These are phyloP conservation scores for Actinernus sp. DNA, from an alignment of 92 coral and sea anemone genomes.

Conservation along the genomic window DNA sequence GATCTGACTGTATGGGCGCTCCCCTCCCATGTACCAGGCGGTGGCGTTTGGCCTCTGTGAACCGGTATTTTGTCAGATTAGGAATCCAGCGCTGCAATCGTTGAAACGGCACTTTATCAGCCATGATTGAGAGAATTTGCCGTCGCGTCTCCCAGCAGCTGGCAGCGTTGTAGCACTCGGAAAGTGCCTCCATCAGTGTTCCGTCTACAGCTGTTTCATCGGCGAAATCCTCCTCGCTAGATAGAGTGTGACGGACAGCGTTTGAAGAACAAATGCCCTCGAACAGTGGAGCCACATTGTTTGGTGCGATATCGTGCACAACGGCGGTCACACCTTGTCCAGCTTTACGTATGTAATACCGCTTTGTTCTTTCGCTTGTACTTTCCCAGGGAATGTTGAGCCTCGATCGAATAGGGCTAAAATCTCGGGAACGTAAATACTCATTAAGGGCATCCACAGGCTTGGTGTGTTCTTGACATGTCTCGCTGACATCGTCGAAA, in stretches of 20 bases:
- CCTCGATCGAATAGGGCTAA: slow-evolving; percentile 74
- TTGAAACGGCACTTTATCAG: slow-evolving; percentile 23
- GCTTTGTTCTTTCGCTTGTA: slow-evolving; percentile 62
- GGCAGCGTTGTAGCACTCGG: slow-evolving; percentile 13
- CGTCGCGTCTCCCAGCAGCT: slow-evolving; percentile 35
- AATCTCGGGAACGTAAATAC: slow-evolving; percentile 58
- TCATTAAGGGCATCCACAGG: slow-evolving; percentile 33
- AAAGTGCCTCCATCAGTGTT: slow-evolving; percentile 52
- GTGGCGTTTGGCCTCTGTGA: slow-evolving; percentile 14
- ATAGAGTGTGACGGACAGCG: slow-evolving; percentile 23
- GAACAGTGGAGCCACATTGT: slow-evolving; percentile 52
- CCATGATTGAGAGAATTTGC: slow-evolving; percentile 30
- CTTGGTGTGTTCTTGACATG: slow-evolving; percentile 8
- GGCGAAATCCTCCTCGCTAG: slow-evolving; percentile 25
- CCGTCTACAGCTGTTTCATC: slow-evolving; percentile 37
- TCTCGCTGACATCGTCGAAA: slow-evolving; percentile 37
- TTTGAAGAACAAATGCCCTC: slow-evolving; percentile 57
- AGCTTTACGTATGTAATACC: slow-evolving; percentile 68
- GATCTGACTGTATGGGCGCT: slow-evolving; percentile 4
- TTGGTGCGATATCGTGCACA: slow-evolving; percentile 55
- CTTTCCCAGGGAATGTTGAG: slow-evolving; percentile 62
- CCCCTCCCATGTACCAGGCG: slow-evolving; percentile 4
- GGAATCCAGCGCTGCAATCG: slow-evolving; percentile 9
- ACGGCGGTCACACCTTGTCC: slow-evolving; percentile 67
- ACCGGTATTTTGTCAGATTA: slow-evolving; percentile 26